These are phyloP conservation scores for Philereme transversata DNA, from an alignment of 2,888 invertebrate genomes.

Conservation along the genomic window DNA sequence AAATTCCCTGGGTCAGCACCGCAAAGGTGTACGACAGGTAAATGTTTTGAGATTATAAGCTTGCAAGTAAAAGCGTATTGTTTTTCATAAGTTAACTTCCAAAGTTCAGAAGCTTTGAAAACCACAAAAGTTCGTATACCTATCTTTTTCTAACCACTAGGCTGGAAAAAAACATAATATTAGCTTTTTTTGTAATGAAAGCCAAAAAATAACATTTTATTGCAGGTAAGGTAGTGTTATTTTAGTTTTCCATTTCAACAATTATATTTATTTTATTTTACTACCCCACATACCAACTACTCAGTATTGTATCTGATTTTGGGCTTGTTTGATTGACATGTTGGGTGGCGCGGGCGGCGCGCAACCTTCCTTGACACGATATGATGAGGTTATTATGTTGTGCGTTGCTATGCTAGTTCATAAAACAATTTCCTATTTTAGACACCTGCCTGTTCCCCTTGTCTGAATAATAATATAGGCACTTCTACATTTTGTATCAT, in stretches of 20 bases:
- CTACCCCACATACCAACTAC: no score
- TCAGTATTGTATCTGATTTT: no score
- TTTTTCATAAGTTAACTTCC: neutral
- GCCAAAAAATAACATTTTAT: no score
- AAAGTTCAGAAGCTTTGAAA: slow-evolving; percentile 3
- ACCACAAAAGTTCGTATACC: neutral
- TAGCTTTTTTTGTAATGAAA: no score
- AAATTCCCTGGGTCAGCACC: slow-evolving; percentile 46
- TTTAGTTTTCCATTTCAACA: no score
- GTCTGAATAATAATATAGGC: slow-evolving; percentile 1
- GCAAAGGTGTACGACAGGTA: slow-evolving; percentile 27
- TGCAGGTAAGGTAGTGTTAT: no score
- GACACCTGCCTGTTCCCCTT: slow-evolving; percentile 26
- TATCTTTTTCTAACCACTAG: no score
- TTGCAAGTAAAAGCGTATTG: slow-evolving; percentile 6
- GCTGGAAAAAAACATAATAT: no score
- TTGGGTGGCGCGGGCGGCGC: no score
- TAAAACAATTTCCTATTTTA: slow-evolving; percentile 36
- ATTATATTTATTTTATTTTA: no score
- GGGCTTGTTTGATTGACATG: no score
- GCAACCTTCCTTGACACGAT: slow-evolving; percentile 41
- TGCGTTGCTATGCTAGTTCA: slow-evolving; percentile 36
- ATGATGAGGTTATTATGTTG: slow-evolving; percentile 39
- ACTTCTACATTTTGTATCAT: no score
- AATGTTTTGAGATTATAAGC: slow-evolving; percentile 24